Percentiles rank a stretch among this genome's conserved stretches.
Conservation (phyloP, 2,888 invertebrate species). For the Orchesella flavescens region DNA sequence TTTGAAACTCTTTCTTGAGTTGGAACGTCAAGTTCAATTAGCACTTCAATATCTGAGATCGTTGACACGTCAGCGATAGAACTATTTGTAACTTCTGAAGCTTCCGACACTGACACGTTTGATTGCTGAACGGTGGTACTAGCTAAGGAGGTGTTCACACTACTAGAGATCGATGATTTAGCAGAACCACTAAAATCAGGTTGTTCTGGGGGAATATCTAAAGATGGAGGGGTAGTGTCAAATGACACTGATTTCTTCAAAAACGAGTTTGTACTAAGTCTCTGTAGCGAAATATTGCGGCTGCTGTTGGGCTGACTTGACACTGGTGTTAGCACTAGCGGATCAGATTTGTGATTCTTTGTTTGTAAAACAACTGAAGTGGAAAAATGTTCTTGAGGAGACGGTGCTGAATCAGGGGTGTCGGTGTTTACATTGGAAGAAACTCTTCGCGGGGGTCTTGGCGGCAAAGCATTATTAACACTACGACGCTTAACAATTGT, state of each 20-base stretch:
- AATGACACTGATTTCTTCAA: constrained; percentile 29
- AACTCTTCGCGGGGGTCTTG: neutral
- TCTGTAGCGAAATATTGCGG: neutral
- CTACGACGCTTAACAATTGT: neutral
- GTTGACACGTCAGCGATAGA: neutral
- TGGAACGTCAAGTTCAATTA: constrained; percentile 10
- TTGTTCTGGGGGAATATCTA: neutral
- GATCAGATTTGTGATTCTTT: neutral
- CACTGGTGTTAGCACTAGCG: neutral
- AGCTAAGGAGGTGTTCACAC: neutral
- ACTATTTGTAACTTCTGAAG: no score
- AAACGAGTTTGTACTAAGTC: neutral
- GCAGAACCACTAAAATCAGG: neutral
- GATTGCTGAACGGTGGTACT: neutral
- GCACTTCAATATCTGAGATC: neutral
- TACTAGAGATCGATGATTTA: neutral
- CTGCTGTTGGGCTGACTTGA: neutral
- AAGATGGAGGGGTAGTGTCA: constrained; percentile 4
- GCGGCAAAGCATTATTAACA: neutral
- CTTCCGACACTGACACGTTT: no score
- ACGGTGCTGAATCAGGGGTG: neutral
- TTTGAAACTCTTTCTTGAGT: constrained; percentile 41
- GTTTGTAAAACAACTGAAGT: neutral
- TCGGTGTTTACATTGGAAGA: neutral
- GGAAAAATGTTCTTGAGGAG: neutral